A percentile compares a stretch with the other conserved stretches of the same genome.
phyloP scores from a whole-genome alignment of 1,140 invertebrate genomes.

The Trachymyrmex cornetzi region DNA sequence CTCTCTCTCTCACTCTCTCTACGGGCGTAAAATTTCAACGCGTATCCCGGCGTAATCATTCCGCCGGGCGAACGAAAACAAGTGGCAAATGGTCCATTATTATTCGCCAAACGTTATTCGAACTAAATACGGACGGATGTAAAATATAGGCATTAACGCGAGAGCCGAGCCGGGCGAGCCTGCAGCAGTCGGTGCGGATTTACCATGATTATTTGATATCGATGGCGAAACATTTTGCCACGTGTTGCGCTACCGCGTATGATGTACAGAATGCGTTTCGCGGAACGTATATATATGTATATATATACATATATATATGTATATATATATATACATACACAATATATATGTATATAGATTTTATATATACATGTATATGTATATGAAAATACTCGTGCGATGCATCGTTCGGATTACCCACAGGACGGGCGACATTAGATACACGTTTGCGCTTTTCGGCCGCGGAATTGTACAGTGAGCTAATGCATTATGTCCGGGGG shows the following conservation, averaged over 20 bases:
- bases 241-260: conserved; percentile 71
- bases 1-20: conserved; percentile 3
- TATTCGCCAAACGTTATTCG: conserved; percentile 76
- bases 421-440: conserved; percentile 43
- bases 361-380: neutral
- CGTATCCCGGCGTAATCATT: conserved; percentile 67
- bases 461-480: conserved; percentile 49
- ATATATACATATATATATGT: neutral
- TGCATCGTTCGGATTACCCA: conserved; percentile 68
- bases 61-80: conserved; percentile 70
- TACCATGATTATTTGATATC: conserved; percentile 77
- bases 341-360: neutral
- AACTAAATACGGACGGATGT: conserved; percentile 74
- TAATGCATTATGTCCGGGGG: conserved; percentile 41
- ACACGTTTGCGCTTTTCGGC: conserved; percentile 38
- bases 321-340: neutral
- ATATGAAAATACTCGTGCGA: conserved; percentile 68
- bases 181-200: conserved; percentile 74
- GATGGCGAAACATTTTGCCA: conserved; percentile 74
- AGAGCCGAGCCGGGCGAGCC: conserved; percentile 46
- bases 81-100: conserved; percentile 74
- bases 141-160: conserved; percentile 75
- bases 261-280: conserved; percentile 63
- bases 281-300: conserved; percentile 41
- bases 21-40: conserved; percentile 66